Percentiles rank a stretch among this genome's conserved stretches.
Conservation (phyloP, 2,888 invertebrate species). For the Mythimna vitellina region DNA sequence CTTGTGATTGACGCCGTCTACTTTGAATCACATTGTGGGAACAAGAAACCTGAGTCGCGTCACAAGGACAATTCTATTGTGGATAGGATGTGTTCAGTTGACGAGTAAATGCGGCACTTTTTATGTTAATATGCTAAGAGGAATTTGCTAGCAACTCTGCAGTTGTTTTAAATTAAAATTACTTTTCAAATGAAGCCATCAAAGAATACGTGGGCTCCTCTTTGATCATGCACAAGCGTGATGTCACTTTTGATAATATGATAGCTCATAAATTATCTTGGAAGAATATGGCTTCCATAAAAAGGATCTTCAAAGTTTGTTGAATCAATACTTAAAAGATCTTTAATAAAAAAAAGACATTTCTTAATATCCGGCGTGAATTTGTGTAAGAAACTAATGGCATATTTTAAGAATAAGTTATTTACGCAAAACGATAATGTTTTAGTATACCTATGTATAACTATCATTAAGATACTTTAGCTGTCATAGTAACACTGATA, state of each 20-base stretch:
- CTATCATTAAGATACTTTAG: background rate
- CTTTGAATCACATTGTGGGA: conserved; percentile 45
- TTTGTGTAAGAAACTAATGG: background rate
- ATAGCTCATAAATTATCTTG: background rate
- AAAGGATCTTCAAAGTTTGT: background rate
- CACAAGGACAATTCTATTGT: conserved; percentile 74
- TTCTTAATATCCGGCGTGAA: conserved; percentile 3
- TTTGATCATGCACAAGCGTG: conserved; percentile 16
- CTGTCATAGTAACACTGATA: background rate
- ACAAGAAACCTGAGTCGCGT: conserved; percentile 67
- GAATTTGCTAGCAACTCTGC: conserved; percentile 28
- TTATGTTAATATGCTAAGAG: conserved; percentile 56
- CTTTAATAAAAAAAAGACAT: background rate
- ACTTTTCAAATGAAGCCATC: conserved; percentile 28
- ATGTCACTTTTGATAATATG: conserved; percentile 20
- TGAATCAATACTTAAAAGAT: background rate
- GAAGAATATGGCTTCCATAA: background rate
- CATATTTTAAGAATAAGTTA: background rate
- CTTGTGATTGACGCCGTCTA: conserved; percentile 15
- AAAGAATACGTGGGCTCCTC: conserved; percentile 3
- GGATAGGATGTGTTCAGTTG: conserved; percentile 71
- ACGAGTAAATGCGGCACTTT: conserved; percentile 60
- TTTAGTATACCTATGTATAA: background rate
- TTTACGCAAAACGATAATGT: too few species aligned
- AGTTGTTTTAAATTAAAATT: conserved; percentile 36